Evolutionary conservation across 2,888 invertebrate species (phyloP).

Genomic region (Allophyes oxyacanthae): DNA sequence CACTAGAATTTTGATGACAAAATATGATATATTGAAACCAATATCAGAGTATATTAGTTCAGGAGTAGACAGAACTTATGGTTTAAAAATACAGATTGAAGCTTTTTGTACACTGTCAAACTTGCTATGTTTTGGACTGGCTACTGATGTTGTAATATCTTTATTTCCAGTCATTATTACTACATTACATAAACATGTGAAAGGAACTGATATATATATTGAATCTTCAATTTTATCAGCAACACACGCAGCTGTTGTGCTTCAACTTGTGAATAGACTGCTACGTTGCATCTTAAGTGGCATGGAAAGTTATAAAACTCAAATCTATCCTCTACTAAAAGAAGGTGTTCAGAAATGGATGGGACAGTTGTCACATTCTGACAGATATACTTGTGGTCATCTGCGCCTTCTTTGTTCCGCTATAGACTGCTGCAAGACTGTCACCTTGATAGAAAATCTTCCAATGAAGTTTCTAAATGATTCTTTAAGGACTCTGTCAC

Average conservation of each 20-base stretch:
- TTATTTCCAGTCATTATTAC: slow-evolving; percentile 89
- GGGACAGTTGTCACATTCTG: slow-evolving; percentile 75
- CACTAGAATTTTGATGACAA: slow-evolving; percentile 85
- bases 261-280: slow-evolving; percentile 81
- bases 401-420: slow-evolving; percentile 76
- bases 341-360: slow-evolving; percentile 86
- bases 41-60: slow-evolving; percentile 89
- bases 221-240: slow-evolving; percentile 85
- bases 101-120: slow-evolving; percentile 89
- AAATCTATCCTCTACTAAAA: slow-evolving; percentile 78
- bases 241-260: slow-evolving; percentile 89
- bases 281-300: slow-evolving; percentile 64
- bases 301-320: slow-evolving; percentile 69
- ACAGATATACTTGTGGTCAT: slow-evolving; percentile 83
- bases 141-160: slow-evolving; percentile 79
- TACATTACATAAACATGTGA: slow-evolving; percentile 89
- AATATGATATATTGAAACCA: slow-evolving; percentile 87
- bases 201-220: slow-evolving; percentile 85
- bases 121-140: slow-evolving; percentile 86
- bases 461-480: slow-evolving; percentile 72
- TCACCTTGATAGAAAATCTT: slow-evolving; percentile 70
- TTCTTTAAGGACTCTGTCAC: slow-evolving; percentile 71
- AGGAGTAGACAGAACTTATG: slow-evolving; percentile 83
- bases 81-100: slow-evolving; percentile 91
- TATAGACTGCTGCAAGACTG: slow-evolving; percentile 77